These are phyloP conservation scores for Calephelis nemesis DNA, from an alignment of 1,140 invertebrate genomes.

Conservation along the genomic window DNA sequence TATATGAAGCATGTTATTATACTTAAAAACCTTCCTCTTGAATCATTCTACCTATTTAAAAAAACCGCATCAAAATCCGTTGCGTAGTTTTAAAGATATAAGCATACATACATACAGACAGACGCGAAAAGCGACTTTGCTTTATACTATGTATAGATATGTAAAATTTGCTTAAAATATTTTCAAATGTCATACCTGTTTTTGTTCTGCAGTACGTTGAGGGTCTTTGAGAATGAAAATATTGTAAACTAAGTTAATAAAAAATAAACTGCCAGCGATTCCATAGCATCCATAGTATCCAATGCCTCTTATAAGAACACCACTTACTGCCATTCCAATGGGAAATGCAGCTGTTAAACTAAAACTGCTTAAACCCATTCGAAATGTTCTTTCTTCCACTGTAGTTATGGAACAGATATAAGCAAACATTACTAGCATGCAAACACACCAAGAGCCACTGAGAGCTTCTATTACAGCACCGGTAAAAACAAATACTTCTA, in stretches of 20 bases:
- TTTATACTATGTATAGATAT: no score
- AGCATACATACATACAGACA: no score
- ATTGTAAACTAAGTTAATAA: conserved; percentile 57
- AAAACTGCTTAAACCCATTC: conserved; percentile 79
- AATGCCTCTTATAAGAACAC: conserved; percentile 57
- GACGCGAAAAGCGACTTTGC: no score
- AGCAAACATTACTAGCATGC: conserved; percentile 77
- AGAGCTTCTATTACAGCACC: conserved; percentile 52
- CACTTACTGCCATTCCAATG: conserved; percentile 68
- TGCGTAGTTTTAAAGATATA: no score
- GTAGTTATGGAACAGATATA: conserved; percentile 80
- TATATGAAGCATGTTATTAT: no score
- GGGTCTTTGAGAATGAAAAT: conserved; percentile 72
- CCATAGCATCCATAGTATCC: conserved; percentile 69
- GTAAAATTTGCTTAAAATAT: no score
- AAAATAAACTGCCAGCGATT: conserved; percentile 46
- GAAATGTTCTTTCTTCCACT: conserved; percentile 75
- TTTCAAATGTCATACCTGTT: conserved; percentile 71
- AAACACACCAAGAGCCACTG: conserved; percentile 75
- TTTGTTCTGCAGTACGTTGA: conserved; percentile 79
- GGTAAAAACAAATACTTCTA: conserved; percentile 53
- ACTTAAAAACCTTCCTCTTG: no score
- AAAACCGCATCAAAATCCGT: no score
- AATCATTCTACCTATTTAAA: no score
- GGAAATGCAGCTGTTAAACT: conserved; percentile 73